These are phyloP conservation scores for Ciconia maguari DNA, from an alignment of 2,113 vertebrate species.

Conservation along the genomic window DNA sequence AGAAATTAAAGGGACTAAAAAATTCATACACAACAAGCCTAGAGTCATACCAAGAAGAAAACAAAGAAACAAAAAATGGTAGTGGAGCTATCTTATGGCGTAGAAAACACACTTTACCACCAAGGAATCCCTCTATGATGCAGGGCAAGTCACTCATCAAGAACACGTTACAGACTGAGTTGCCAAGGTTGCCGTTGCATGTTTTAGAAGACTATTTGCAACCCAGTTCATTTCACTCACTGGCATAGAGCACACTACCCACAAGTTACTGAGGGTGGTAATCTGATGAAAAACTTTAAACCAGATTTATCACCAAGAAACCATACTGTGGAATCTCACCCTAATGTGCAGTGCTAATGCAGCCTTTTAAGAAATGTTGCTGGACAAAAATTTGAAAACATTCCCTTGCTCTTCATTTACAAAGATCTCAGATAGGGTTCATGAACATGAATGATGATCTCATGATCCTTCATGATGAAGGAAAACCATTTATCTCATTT, in stretches of 20 bases:
- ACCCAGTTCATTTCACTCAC: background rate
- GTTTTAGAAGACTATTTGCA: background rate
- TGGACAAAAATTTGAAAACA: background rate
- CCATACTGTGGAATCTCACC: background rate
- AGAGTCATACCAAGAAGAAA: background rate
- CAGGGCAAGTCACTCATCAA: background rate
- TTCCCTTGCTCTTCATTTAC: background rate
- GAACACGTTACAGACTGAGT: background rate
- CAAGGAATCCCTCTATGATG: background rate
- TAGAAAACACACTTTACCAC: background rate
- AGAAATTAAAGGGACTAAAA: background rate
- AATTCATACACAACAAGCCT: background rate
- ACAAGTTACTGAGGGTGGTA: background rate
- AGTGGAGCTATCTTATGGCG: background rate
- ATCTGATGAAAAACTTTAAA: background rate
- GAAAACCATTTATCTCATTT: background rate
- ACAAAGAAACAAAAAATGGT: background rate
- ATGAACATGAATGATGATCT: background rate
- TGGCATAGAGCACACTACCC: background rate
- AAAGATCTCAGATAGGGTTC: background rate
- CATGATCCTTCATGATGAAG: background rate
- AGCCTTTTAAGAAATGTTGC: background rate
- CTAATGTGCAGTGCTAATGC: background rate
- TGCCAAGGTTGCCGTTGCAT: background rate
- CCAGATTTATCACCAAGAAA: background rate